These are phyloP conservation scores for Syrmaticus mikado DNA, from an alignment of 2,113 vertebrate genomes.

Conservation along the genomic window DNA sequence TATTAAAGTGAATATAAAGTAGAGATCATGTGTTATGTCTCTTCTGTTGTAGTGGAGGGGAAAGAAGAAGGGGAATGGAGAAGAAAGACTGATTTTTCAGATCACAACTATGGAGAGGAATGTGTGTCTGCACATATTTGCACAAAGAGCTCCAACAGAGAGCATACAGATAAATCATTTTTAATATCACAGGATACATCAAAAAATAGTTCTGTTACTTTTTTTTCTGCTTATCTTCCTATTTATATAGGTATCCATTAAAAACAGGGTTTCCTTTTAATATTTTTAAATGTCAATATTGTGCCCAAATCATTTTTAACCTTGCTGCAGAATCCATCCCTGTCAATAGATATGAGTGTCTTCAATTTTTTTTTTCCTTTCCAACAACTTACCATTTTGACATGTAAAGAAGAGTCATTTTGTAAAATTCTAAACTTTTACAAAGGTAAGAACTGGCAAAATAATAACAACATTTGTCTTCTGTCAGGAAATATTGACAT, in stretches of 20 bases:
- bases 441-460: constrained; percentile 90
- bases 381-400: constrained; percentile 75
- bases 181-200: background rate
- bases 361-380: constrained; percentile 43
- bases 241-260: constrained; percentile 45
- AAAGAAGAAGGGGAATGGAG: background rate
- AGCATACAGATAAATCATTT: background rate
- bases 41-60: rapidly evolving
- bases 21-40: background rate
- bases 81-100: background rate
- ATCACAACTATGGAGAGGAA: background rate
- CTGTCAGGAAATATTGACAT: constrained; percentile 92
- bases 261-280: constrained; percentile 42
- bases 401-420: constrained; percentile 82
- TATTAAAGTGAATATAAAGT: background rate
- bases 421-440: constrained; percentile 84
- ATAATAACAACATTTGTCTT: constrained; percentile 99
- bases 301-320: constrained; percentile 64
- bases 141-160: background rate
- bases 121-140: background rate
- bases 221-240: background rate
- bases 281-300: constrained; percentile 58
- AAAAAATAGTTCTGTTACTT: background rate
- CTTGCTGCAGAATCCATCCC: constrained; percentile 66
- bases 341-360: constrained; percentile 52